Evolutionary conservation across 2,113 vertebrate genomes (phyloP), one percentile per base, ranked within the genome.

Genomic region (Geococcyx californianus): DNA sequence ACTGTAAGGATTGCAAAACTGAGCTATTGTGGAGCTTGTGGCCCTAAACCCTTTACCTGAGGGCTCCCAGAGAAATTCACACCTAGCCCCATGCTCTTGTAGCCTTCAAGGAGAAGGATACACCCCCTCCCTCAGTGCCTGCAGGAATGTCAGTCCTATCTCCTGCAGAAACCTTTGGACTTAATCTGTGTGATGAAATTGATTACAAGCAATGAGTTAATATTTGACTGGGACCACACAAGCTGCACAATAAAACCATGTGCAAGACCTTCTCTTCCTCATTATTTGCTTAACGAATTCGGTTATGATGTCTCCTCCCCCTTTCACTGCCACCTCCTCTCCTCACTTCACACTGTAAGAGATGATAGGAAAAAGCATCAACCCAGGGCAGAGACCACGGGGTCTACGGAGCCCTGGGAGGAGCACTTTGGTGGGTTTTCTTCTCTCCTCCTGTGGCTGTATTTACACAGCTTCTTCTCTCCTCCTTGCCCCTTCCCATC

Each of bases 211-310:
- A 87, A 15, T 7, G 3, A 89, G 97, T 98, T 98, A 97, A 97
- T 98, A 62, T 97, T 98, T 98, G 93, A 97, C 93, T 0, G 3
- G 60, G 67, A 73, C 59, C 91, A 84, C 89, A 89, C 74, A 78
- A 90, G 63, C 91, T 85, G 66, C n/a, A 45, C 3, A 1, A 52
- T 28, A 31, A 69, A 79, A 62, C 70, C 79, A 31, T 36, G 80
- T 64, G 64, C 89, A 85, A 90, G 86, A 51, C 62, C 73, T 74
- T 85, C 84, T 76, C 84, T 84, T 91, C 45, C 33, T 89, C 45
- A 67, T 84, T 92, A 63, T 66, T 89, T 93, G 66, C 64, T 90
- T 95, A 89, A 84, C 79, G 77, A 91, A 85, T 95, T 84, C 54
- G 5, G 2, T 68, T 94, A 23, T 3, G 64, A 90, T 8, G 7